Conservation (phyloP, 2,888 invertebrate species). For the Ennomos erosarius region DNA sequence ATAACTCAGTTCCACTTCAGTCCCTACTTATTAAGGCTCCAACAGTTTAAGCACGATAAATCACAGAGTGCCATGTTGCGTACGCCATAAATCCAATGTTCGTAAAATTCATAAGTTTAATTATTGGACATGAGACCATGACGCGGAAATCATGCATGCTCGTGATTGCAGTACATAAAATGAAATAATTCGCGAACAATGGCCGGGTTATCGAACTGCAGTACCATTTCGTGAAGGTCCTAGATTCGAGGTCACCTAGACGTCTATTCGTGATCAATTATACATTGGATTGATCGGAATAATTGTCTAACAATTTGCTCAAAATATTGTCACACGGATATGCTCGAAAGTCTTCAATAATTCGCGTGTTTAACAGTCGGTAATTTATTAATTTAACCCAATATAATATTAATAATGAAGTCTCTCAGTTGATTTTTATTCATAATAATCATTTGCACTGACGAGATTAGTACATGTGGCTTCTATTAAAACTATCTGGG, state of each 20-base stretch:
- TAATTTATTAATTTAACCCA: no score
- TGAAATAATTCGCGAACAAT: conserved; percentile 79
- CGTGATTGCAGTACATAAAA: conserved; percentile 74
- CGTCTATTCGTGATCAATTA: conserved; percentile 46
- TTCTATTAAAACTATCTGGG: no score
- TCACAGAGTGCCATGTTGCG: conserved; percentile 44
- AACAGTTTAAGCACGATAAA: conserved; percentile 55
- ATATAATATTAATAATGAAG: no score
- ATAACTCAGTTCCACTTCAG: conserved; percentile 16
- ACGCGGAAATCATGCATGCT: conserved; percentile 77
- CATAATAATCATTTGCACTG: no score
- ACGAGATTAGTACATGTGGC: no score
- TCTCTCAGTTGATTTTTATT: no score
- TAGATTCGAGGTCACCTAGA: conserved; percentile 70
- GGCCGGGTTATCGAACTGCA: conserved; percentile 74
- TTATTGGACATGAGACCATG: conserved; percentile 72
- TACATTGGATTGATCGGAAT: conserved; percentile 28
- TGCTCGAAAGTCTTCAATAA: no score
- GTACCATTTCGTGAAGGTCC: conserved; percentile 82
- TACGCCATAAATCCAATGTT: conserved; percentile 58
- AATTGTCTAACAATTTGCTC: no score
- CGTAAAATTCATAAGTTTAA: conserved; percentile 62
- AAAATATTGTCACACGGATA: no score
- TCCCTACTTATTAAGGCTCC: conserved; percentile 17
- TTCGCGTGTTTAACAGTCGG: no score